These are phyloP conservation scores for Meta bourneti DNA, from an alignment of 2,888 invertebrate genomes.

Conservation along the genomic window DNA sequence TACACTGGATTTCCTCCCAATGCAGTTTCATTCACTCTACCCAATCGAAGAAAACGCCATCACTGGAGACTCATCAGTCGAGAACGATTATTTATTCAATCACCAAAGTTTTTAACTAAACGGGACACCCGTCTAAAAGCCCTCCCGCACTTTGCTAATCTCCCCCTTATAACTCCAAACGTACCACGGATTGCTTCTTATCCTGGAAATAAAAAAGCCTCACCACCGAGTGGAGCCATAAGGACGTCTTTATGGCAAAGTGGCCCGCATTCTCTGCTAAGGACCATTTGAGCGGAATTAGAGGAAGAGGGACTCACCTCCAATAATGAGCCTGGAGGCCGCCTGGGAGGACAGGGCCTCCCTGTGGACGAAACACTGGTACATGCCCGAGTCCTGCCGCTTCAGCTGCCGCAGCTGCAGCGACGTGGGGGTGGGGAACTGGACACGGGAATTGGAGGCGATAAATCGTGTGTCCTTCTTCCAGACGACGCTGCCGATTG, in stretches of 20 bases:
- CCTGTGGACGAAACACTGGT: slow-evolving; percentile 77
- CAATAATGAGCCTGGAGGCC: slow-evolving; percentile 76
- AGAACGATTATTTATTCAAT: no score
- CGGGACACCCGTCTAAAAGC: no score
- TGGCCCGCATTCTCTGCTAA: slow-evolving; percentile 25
- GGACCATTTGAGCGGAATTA: slow-evolving; percentile 49
- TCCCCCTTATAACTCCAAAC: background rate
- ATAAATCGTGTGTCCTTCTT: slow-evolving; percentile 74
- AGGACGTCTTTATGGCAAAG: slow-evolving; percentile 15
- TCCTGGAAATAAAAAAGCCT: background rate
- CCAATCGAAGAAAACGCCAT: no score
- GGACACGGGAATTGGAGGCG: slow-evolving; percentile 66
- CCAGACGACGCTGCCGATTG: slow-evolving; percentile 74
- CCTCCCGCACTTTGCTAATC: background rate
- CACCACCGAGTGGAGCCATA: background rate
- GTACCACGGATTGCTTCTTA: background rate
- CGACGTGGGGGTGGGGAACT: slow-evolving; percentile 72
- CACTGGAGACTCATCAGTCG: no score
- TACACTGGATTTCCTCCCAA: no score
- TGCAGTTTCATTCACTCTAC: no score
- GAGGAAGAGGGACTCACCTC: slow-evolving; percentile 68
- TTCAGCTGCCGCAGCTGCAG: slow-evolving; percentile 74
- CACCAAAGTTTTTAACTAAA: no score
- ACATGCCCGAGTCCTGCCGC: slow-evolving; percentile 76
- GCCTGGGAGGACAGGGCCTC: slow-evolving; percentile 75